phyloP scores from a whole-genome alignment of 1,140 invertebrate genomes.

The Sminthurinus signatus region DNA sequence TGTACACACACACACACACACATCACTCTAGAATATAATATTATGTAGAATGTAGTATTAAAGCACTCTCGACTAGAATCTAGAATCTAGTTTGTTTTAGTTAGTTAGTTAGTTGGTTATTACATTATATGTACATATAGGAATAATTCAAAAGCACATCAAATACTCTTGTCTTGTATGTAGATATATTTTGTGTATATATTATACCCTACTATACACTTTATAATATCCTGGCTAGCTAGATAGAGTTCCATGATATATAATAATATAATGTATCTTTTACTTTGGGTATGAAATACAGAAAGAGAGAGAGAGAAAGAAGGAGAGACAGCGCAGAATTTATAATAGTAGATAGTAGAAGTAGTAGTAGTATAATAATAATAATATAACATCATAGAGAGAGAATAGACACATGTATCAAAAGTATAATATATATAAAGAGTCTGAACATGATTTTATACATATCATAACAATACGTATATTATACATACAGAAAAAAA shows the following conservation, averaged over 20 bases:
- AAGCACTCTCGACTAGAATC: no score
- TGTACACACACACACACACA: constrained; percentile 6
- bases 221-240: background rate
- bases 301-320: background rate
- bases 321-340: background rate
- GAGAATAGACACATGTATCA: background rate
- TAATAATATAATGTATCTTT: background rate
- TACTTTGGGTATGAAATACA: no score
- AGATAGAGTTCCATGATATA: background rate
- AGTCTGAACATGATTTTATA: background rate
- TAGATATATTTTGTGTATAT: background rate
- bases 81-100: no score
- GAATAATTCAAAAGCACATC: no score
- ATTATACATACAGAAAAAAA: background rate
- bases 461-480: background rate
- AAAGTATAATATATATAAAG: background rate
- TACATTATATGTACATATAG: no score
- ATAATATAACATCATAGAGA: background rate
- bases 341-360: background rate
- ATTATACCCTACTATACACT: background rate
- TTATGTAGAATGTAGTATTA: no score
- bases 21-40: no score
- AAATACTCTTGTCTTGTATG: background rate
- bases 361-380: background rate
- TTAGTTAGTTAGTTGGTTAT: no score